These are phyloP conservation scores for Drosophila hamatofila DNA, from an alignment of 2,888 invertebrate genomes.

Conservation along the genomic window DNA sequence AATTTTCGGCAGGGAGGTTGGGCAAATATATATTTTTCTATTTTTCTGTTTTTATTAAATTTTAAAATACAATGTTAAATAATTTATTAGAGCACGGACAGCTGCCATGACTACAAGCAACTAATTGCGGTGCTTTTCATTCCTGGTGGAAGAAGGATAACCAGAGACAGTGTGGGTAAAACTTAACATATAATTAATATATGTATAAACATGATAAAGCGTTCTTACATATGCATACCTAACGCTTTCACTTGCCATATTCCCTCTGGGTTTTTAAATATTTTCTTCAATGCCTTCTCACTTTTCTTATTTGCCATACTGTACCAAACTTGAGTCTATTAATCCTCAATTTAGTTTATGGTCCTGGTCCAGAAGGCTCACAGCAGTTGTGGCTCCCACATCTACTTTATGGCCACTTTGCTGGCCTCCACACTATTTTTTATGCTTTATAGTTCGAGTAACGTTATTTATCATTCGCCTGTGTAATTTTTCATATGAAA, in stretches of 20 bases:
- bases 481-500: slow-evolving; percentile 80
- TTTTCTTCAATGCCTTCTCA: not conserved
- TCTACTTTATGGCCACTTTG: slow-evolving; percentile 26
- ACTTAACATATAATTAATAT: not conserved
- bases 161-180: not conserved
- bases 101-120: slow-evolving; percentile 43
- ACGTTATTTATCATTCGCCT: slow-evolving; percentile 82
- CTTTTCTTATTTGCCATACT: not conserved
- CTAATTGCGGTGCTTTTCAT: no score
- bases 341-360: slow-evolving; percentile 31
- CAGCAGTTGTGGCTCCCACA: slow-evolving; percentile 47
- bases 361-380: slow-evolving; percentile 13
- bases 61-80: slow-evolving; percentile 55
- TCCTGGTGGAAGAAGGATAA: no score
- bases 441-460: slow-evolving; percentile 63
- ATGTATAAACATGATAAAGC: not conserved
- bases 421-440: slow-evolving; percentile 29
- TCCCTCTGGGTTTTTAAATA: not conserved
- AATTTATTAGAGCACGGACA: slow-evolving; percentile 50
- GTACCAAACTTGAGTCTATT: slow-evolving; percentile 16
- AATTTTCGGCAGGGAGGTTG: slow-evolving; percentile 7
- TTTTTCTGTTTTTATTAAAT: slow-evolving; percentile 52
- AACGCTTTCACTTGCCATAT: not conserved
- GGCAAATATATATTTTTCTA: slow-evolving; percentile 25
- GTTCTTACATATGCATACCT: not conserved